Evolutionary conservation across 1,140 invertebrate genomes (phyloP).

Genomic region (Babylonia areolata): DNA sequence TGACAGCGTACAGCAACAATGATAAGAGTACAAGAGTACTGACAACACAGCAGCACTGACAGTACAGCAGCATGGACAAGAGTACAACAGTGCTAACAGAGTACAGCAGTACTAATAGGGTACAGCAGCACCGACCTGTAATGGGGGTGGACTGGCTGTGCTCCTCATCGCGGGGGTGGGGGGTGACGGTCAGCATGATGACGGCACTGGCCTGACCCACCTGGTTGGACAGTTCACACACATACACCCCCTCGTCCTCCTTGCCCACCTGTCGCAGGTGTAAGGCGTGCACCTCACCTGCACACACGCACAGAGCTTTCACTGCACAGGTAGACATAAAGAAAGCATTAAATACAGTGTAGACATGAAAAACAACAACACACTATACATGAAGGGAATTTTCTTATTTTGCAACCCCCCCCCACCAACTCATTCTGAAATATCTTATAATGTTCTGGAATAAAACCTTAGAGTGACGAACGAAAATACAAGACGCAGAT

Average conservation of each 20-base stretch:
- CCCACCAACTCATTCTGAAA: too few species aligned
- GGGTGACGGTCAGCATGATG: not conserved
- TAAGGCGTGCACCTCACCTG: not conserved
- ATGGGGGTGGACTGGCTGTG: not conserved
- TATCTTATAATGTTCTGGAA: too few species aligned
- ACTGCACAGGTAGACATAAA: not conserved
- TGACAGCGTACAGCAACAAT: too few species aligned
- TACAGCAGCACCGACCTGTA: not conserved
- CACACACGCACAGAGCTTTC: not conserved
- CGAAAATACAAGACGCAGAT: too few species aligned
- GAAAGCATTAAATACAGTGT: not conserved
- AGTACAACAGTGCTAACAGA: too few species aligned
- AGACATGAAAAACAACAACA: too few species aligned
- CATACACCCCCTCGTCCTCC: not conserved
- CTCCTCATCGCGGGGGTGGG: not conserved
- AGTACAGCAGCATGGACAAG: too few species aligned
- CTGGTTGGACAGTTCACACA: slow-evolving; percentile 28
- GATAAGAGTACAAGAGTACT: too few species aligned
- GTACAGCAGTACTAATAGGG: too few species aligned
- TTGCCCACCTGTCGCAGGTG: not conserved
- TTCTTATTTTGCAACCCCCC: too few species aligned
- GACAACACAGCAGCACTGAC: too few species aligned
- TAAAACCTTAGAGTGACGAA: too few species aligned
- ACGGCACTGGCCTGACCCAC: slow-evolving; percentile 2
- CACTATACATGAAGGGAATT: not conserved